Evolutionary conservation across 1,140 invertebrate genomes (phyloP), one percentile per base, ranked within the genome.

Genomic region (Gryllus bimaculatus): DNA sequence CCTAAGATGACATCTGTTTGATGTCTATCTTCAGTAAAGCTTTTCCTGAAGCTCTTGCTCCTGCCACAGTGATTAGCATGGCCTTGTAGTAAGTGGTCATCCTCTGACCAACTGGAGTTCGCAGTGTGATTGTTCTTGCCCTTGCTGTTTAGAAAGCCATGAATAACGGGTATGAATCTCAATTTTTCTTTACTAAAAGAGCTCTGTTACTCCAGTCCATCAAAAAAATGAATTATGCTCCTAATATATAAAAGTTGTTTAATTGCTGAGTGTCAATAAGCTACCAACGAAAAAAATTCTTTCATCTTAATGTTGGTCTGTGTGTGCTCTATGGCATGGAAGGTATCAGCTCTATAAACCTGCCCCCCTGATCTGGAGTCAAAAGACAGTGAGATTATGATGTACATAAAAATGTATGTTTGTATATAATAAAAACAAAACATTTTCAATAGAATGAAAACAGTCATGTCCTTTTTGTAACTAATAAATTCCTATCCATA

Each of bases 391-490:
- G 79, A 79, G 75, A 79, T 76, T 77, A 81, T 81, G 80, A 77
- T 80, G 78, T 81, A 80, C 80, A 81, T 82, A 82, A 80, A 80
- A 81, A 82, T 86, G 85, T 87, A 87, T 87, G 85, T 86, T 86
- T 87, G 85, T 86, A 87, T 82, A 87, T 87, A 86, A 85, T 80
- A 80, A 81, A 81, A 78, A 54, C 78, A 76, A 78, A 81, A 54
- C 73, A 81, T 80, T 81, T 80, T 81, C 79, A 81, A 80, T 78
- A 81, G 76, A 80, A 81, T 77, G 26, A 76, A 77, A 75, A 74
- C 78, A 75, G 8, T 79, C 74, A n/a, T 79, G 10, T 74, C 74
- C 74, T 48, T 21, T 49, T 48, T 77, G 18, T 39, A 13, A 76
- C 26, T 76, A 18, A 48, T 39, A 39, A 76, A 76, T 12, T 39